Percentiles rank a stretch among this genome's conserved stretches.
These are phyloP conservation scores for Characodon lateralis DNA, from an alignment of 2,797 vertebrate species.

Conservation along the genomic window DNA sequence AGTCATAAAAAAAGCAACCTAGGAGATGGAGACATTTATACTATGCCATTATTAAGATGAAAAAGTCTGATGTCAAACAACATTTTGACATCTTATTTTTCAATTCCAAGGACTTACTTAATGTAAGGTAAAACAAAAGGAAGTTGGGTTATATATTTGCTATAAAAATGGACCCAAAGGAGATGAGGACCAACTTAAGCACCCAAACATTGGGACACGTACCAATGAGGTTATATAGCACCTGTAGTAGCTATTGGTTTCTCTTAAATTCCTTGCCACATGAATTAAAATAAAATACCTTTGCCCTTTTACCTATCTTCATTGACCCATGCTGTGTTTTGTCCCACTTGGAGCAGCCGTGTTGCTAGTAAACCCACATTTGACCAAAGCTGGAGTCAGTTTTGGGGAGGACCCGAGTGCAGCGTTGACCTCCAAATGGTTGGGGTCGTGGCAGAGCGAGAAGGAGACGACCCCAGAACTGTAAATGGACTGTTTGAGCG, in stretches of 20 bases:
- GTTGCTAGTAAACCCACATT: conserved; percentile 36
- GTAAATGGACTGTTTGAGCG: conserved; percentile 71
- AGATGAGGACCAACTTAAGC: too few relatives aligned
- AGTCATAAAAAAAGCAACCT: background rate
- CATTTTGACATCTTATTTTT: background rate
- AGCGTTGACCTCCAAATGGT: conserved; percentile 58
- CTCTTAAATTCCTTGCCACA: background rate
- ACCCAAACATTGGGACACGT: too few relatives aligned
- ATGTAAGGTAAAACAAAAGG: background rate
- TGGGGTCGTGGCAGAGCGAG: conserved; percentile 61
- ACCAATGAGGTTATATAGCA: too few relatives aligned
- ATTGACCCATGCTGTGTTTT: background rate
- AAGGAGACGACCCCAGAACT: conserved; percentile 64
- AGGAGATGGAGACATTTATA: too few relatives aligned
- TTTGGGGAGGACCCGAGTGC: conserved; percentile 59
- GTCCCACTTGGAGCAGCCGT: conserved; percentile 6
- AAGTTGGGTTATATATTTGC: too few relatives aligned
- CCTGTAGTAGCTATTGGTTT: background rate
- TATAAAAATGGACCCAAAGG: too few relatives aligned
- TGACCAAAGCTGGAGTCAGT: conserved; percentile 58
- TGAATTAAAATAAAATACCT: background rate
- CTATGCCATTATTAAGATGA: background rate
- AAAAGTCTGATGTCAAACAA: background rate
- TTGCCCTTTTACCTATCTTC: background rate
- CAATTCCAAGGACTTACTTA: background rate